Percentiles rank a stretch among this genome's conserved stretches.
Evolutionary conservation across 1,140 invertebrate genomes (phyloP).

Genomic region (Geopemphigus sp.): DNA sequence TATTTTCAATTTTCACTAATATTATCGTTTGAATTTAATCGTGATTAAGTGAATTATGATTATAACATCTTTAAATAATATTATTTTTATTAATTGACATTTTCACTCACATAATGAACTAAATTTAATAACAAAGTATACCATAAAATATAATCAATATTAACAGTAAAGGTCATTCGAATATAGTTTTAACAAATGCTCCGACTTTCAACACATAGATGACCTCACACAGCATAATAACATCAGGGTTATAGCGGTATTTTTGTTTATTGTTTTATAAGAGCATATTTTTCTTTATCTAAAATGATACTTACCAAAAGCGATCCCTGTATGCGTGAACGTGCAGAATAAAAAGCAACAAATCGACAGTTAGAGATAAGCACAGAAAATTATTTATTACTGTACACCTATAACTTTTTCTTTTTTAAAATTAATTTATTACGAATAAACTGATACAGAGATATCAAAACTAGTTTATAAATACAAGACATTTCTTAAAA

Average conservation of each 20-base stretch:
- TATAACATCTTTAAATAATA: no score
- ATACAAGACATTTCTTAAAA: neutral
- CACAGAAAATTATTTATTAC: neutral
- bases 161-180: no score
- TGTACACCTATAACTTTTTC: neutral
- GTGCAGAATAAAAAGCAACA: constrained; percentile 28
- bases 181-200: no score
- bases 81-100: no score
- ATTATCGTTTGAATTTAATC: no score
- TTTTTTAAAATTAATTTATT: neutral
- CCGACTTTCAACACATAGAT: no score
- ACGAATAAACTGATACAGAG: neutral
- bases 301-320: constrained; percentile 40
- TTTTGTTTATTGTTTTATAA: neutral
- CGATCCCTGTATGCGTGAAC: constrained; percentile 42
- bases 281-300: constrained; percentile 8
- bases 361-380: constrained; percentile 24
- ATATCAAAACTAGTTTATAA: neutral
- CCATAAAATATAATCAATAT: neutral
- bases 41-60: no score
- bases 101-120: no score
- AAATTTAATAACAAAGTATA: neutral
- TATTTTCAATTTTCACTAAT: no score
- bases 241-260: neutral
- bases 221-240: neutral